These are phyloP conservation scores for Doryteuthis pealeii DNA, from an alignment of 1,140 invertebrate genomes.

Conservation along the genomic window DNA sequence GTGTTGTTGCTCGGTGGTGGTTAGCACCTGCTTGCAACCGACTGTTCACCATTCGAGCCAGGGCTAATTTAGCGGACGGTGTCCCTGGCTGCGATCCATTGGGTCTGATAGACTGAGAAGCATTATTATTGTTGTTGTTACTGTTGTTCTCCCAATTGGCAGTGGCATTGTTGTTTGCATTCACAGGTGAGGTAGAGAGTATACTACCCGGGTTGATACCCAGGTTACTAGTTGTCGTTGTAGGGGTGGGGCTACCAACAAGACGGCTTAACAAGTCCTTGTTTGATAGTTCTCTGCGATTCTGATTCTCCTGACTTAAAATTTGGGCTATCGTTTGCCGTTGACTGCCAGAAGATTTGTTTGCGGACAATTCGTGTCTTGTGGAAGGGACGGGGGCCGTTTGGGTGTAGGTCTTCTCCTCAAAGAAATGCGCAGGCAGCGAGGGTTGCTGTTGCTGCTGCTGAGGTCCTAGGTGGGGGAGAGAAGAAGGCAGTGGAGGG, in stretches of 20 bases:
- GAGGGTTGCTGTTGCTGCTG: neutral
- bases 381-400: slow-evolving; percentile 10
- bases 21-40: slow-evolving; percentile 67
- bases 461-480: slow-evolving; percentile 6
- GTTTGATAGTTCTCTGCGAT: no score
- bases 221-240: slow-evolving; percentile 12
- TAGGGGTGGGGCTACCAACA: slow-evolving; percentile 19
- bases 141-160: neutral
- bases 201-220: neutral
- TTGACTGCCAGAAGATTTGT: neutral
- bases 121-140: slow-evolving; percentile 23
- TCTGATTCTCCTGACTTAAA: neutral
- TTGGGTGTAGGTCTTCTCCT: neutral
- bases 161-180: neutral
- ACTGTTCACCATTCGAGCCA: slow-evolving; percentile 92
- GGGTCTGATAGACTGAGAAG: neutral
- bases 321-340: slow-evolving; percentile 11
- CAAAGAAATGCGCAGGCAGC: slow-evolving; percentile 3
- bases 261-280: slow-evolving; percentile 12
- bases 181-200: neutral
- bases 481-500: slow-evolving; percentile 5
- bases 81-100: slow-evolving; percentile 26
- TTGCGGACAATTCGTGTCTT: neutral
- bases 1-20: neutral
- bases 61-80: slow-evolving; percentile 89